These are phyloP conservation scores for Rhopalosiphum padi DNA, from an alignment of 1,140 invertebrate genomes.

Conservation along the genomic window DNA sequence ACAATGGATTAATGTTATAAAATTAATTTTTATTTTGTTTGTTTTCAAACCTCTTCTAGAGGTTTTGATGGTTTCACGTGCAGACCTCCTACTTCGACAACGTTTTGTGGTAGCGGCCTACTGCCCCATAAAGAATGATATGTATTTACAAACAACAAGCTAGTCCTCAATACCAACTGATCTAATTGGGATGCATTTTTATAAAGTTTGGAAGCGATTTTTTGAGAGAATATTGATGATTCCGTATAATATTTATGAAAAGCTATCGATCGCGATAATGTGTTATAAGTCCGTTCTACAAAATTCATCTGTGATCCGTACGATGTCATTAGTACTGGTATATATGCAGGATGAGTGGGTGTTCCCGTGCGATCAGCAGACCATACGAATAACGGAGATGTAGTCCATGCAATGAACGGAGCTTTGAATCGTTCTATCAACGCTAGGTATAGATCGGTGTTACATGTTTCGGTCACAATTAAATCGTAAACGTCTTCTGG, in stretches of 20 bases:
- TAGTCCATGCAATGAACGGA: conserved; percentile 69
- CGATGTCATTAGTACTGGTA: conserved; percentile 58
- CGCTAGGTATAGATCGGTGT: conserved; percentile 59
- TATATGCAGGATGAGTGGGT: conserved; percentile 59
- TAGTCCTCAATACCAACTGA: conserved; percentile 58
- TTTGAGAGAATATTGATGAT: background rate
- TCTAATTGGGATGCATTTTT: conserved; percentile 68
- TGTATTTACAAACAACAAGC: conserved; percentile 62
- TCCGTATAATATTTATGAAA: background rate
- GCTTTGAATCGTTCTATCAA: conserved; percentile 62
- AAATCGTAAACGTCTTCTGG: conserved; percentile 62
- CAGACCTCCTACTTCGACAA: conserved; percentile 63
- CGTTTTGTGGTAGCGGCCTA: conserved; percentile 61
- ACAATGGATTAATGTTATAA: background rate
- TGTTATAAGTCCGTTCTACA: conserved; percentile 43
- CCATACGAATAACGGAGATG: conserved; percentile 70
- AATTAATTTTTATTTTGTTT: background rate
- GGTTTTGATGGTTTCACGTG: conserved; percentile 61
- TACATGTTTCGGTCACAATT: conserved; percentile 62
- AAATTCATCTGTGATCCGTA: conserved; percentile 23
- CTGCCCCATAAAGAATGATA: conserved; percentile 59
- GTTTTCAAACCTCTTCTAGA: conserved; percentile 61
- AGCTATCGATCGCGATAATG: background rate
- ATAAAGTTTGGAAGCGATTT: conserved; percentile 25
- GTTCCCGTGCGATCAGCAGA: conserved; percentile 64